Evolutionary conservation across 2,888 invertebrate genomes (phyloP).

Genomic region (Luperina testacea): DNA sequence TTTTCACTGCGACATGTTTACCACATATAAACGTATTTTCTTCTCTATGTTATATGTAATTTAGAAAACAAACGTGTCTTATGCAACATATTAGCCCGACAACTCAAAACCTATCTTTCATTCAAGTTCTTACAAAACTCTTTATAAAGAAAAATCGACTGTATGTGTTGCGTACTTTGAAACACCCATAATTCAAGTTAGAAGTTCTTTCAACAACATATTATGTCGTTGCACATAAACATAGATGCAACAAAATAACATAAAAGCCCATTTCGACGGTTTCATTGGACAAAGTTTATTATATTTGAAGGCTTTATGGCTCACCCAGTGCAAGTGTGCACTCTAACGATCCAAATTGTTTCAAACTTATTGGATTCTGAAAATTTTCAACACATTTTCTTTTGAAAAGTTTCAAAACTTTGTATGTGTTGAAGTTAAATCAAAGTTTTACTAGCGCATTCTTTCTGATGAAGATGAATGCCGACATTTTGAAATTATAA

Average conservation of each 20-base stretch:
- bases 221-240: not conserved
- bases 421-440: slow-evolving; percentile 59
- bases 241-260: slow-evolving; percentile 18
- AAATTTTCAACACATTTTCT: slow-evolving; percentile 60
- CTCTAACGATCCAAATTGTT: slow-evolving; percentile 59
- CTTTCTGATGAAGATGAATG: slow-evolving; percentile 57
- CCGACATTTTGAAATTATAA: slow-evolving; percentile 49
- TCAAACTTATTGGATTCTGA: slow-evolving; percentile 59
- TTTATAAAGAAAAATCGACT: rapidly evolving
- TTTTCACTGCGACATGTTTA: not conserved
- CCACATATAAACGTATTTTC: not conserved
- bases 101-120: not conserved
- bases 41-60: not conserved
- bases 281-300: slow-evolving; percentile 55
- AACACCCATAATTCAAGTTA: not conserved
- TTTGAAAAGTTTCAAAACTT: slow-evolving; percentile 53
- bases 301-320: slow-evolving; percentile 55
- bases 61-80: not conserved
- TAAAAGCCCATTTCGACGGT: slow-evolving; percentile 14
- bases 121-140: not conserved
- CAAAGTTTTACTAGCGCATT: slow-evolving; percentile 58
- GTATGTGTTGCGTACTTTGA: not conserved
- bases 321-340: slow-evolving; percentile 44
- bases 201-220: not conserved
- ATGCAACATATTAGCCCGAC: not conserved